Conservation (phyloP, 2,888 invertebrate genomes). For the Tipula unca region DNA sequence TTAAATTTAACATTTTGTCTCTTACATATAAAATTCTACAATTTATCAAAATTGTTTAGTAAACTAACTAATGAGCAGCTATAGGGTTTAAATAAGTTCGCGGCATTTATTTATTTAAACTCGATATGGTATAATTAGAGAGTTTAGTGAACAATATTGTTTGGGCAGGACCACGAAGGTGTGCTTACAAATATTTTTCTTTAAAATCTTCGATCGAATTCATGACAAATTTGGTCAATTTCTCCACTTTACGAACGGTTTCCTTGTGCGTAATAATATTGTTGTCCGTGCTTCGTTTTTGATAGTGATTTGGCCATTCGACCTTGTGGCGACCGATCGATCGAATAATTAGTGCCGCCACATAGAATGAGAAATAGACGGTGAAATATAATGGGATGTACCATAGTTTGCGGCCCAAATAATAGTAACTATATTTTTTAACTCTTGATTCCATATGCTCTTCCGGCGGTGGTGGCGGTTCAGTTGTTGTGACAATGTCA, state of each 20-base stretch:
- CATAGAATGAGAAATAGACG: conserved; percentile 52
- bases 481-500: conserved; percentile 30
- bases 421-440: conserved; percentile 58
- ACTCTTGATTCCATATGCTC: conserved; percentile 40
- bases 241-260: conserved; percentile 34
- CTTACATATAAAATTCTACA: neutral
- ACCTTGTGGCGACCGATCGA: conserved; percentile 57
- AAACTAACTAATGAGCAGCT: neutral
- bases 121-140: neutral
- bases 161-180: neutral
- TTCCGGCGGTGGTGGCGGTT: conserved; percentile 31
- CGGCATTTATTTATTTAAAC: neutral
- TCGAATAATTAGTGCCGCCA: conserved; percentile 55
- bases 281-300: conserved; percentile 29
- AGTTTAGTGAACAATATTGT: conserved; percentile 1
- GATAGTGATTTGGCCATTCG: conserved; percentile 38
- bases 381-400: conserved; percentile 63
- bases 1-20: neutral
- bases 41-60: neutral
- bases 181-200: conserved; percentile 30
- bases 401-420: conserved; percentile 60
- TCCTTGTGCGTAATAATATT: conserved; percentile 29
- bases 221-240: conserved; percentile 36
- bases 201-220: conserved; percentile 38
- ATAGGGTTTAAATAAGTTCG: neutral